Evolutionary conservation across 2,113 vertebrate genomes (phyloP), one percentile per base, ranked within the genome.

Genomic region (Manacus vitellinus): DNA sequence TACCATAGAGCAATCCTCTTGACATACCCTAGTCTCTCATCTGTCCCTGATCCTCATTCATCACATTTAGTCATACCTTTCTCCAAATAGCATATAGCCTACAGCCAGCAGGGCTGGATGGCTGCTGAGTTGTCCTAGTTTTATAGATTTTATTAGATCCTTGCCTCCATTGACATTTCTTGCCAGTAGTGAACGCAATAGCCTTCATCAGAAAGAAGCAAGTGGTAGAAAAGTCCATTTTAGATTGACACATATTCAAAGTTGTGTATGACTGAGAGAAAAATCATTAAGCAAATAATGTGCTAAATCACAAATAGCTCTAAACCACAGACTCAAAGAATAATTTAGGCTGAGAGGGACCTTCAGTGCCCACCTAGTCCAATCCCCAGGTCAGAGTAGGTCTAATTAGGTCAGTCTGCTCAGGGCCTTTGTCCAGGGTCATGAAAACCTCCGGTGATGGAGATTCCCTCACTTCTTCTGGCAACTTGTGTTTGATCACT

Each of bases 91-190:
- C 8, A 22, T 35, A 24, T 4, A 73, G 27, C 35, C 74, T 52
- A 28, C 46, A 56, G n/a, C 7, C 4, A n/a, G 8, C 22, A 65
- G 25, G 41, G 11, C 0, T 3, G 44, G n/a, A 46, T 56, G 9
- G 54, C 66, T 82, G n/a, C 46, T 49, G n/a, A 91, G 30, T 16
- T 78, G 31, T 49, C 52, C 33, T n/a, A 54, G 31, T 72, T 91
- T 62, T 54, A 43, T 54, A 22, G 66, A 61, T 25, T 3, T 10
- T 54, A 9, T 17, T 46, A 46, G 21, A 44, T 74, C 43, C 7
- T 46, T 83, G 7, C 19, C 22, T 74, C n/a, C 31, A n/a, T 2
- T 78, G 75, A 30, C 11, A 41, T 49, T 67, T 76, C n/a, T 83
- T 47, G 20, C 11, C 17, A 41, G 28, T n/a, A 68, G 20, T 31